Evolutionary conservation across 2,888 invertebrate species (phyloP), one percentile per base, ranked within the genome.

Genomic region (Drosophila anomalipes): DNA sequence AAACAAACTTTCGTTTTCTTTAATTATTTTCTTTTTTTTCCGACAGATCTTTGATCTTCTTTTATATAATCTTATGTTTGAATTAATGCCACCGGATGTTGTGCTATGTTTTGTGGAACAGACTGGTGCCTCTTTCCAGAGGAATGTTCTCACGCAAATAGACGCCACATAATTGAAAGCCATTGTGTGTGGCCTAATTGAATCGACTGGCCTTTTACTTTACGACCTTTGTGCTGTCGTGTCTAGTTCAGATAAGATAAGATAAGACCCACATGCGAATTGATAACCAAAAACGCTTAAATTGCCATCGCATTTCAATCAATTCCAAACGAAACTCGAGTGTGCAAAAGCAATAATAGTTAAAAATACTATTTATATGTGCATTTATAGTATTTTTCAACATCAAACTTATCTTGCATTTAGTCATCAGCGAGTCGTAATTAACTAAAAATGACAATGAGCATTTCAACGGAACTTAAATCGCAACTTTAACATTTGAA

Each of bases 1-100:
- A 69, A 78, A 61, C 33, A 67, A 70, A 66, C 82, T 79, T 79
- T 79, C 79, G 52, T 64, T 79, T 16, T 1, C 37, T 39, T 19
- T 37, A 37, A 19, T 28, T 28, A 28, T 10, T 5, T 76, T 62
- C 22, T n/a, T 32, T 28, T 28, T 28, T 22, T 33, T 35, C 16
- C 9, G 6, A 35, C 35, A 51, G 51, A 60, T 49, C 44, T 70
- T 70, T 77, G 56, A 77, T 54, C 52, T n/a, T 44, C 6, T 6
- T 16, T 9, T 3, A 10, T 61, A 47, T 74, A 62, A 62, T 47
- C 75, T 28, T 9, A 57, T 51, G 64, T 52, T 47, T 58, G n/a
- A 19, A 5, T 12, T 7, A 47, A 16, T 63, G 62, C 61, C 75
- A 39, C 39, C 61, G 75, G 77, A 79, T 49, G 67, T 77, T 53